These are phyloP conservation scores for Lytechinus pictus DNA, from an alignment of 35 echinoderm and acorn worm genomes.

Conservation along the genomic window DNA sequence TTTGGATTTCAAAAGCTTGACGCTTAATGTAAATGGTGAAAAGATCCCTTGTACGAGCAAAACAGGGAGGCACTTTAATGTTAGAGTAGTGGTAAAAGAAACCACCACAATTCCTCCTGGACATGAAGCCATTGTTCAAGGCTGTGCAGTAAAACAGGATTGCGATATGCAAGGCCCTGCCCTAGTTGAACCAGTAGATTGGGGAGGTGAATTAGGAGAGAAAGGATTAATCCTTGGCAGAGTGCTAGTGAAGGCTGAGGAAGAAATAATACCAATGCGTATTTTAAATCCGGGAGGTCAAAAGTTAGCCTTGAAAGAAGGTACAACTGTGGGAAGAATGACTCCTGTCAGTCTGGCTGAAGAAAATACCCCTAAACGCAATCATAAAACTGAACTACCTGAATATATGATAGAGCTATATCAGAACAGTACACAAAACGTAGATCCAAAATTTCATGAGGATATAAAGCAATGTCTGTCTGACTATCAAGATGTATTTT, in stretches of 20 bases:
- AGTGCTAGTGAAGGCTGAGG: not conserved
- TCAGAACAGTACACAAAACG: not conserved
- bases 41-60: no score
- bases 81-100: no score
- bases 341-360: not conserved
- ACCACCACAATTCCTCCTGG: not conserved
- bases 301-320: not conserved
- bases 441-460: not conserved
- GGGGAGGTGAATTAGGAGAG: not conserved
- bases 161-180: not conserved
- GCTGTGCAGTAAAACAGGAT: not conserved
- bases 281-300: not conserved
- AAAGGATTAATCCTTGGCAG: not conserved
- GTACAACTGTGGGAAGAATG: not conserved
- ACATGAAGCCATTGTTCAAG: not conserved
- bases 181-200: not conserved
- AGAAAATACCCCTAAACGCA: no score
- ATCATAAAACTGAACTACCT: not conserved
- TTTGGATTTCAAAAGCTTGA: no score
- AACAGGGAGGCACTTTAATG: no score
- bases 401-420: not conserved
- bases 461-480: not conserved
- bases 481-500: conserved; percentile 34
- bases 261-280: no score
- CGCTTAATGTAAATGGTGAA: no score